Conservation (phyloP, 2,797 vertebrate genomes). For the Triplophysa bombifrons region DNA sequence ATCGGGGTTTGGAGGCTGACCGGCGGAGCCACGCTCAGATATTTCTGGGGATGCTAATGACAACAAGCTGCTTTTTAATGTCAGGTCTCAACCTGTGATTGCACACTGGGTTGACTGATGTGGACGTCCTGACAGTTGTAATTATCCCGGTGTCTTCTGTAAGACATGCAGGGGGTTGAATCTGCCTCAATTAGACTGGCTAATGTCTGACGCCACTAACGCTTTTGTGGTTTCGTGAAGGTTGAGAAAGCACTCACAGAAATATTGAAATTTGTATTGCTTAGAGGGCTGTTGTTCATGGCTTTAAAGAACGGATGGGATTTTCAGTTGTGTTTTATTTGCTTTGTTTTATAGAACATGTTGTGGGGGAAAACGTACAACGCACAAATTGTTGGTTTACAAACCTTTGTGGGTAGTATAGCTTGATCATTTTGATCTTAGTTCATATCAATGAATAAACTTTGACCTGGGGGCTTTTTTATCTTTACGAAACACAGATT, state of each 20-base stretch:
- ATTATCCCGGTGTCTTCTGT: slow-evolving; percentile 68
- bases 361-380: too few relatives aligned
- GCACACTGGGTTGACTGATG: slow-evolving; percentile 66
- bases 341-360: neutral
- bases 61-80: slow-evolving; percentile 62
- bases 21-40: slow-evolving; percentile 26
- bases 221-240: slow-evolving; percentile 26
- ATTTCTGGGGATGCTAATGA: slow-evolving; percentile 58
- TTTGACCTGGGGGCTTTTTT: too few relatives aligned
- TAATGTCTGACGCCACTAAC: slow-evolving; percentile 54
- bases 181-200: slow-evolving; percentile 74
- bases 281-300: neutral
- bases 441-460: too few relatives aligned
- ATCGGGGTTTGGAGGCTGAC: neutral
- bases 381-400: too few relatives aligned
- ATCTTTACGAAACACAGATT: too few relatives aligned
- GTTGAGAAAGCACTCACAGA: slow-evolving; percentile 17
- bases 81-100: slow-evolving; percentile 63
- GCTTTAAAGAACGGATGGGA: neutral
- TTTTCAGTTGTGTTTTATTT: neutral
- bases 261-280: neutral
- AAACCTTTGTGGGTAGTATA: too few relatives aligned
- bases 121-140: slow-evolving; percentile 65
- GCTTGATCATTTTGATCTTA: too few relatives aligned
- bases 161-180: slow-evolving; percentile 62